Evolutionary conservation across 64 coral and sea anemone genomes (phyloP).

Genomic region (Dendronephthya gigantea): DNA sequence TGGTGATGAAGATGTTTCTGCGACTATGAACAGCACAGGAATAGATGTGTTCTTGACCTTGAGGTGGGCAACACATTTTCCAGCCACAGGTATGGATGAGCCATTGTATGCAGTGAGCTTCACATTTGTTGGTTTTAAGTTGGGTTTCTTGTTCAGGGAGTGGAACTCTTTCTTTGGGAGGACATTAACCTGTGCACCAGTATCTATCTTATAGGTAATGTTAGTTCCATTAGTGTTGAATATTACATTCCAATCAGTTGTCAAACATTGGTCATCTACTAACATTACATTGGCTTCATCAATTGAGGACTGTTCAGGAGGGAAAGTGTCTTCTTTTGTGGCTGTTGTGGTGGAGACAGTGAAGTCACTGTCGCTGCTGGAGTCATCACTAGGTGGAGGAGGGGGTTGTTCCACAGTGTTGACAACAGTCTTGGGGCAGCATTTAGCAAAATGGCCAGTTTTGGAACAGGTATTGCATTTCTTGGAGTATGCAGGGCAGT

Average conservation of each 20-base stretch:
- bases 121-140: background rate
- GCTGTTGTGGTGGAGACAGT: too few relatives aligned
- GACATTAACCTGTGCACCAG: background rate
- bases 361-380: too few relatives aligned
- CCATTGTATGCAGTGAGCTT: background rate
- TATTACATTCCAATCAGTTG: background rate
- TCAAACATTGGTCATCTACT: too few relatives aligned
- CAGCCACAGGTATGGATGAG: background rate
- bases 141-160: background rate
- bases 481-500: too few relatives aligned
- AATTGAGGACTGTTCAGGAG: too few relatives aligned
- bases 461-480: too few relatives aligned
- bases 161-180: background rate
- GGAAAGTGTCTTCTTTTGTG: too few relatives aligned
- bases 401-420: too few relatives aligned
- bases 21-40: background rate
- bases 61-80: background rate
- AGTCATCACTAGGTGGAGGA: too few relatives aligned
- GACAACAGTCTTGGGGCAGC: too few relatives aligned
- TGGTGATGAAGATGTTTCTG: background rate
- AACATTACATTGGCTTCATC: too few relatives aligned
- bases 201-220: background rate
- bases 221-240: background rate
- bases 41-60: background rate
- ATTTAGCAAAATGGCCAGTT: too few relatives aligned